phyloP scores from a whole-genome alignment of 2,888 invertebrate genomes.

The Acanthopleura granulata region DNA sequence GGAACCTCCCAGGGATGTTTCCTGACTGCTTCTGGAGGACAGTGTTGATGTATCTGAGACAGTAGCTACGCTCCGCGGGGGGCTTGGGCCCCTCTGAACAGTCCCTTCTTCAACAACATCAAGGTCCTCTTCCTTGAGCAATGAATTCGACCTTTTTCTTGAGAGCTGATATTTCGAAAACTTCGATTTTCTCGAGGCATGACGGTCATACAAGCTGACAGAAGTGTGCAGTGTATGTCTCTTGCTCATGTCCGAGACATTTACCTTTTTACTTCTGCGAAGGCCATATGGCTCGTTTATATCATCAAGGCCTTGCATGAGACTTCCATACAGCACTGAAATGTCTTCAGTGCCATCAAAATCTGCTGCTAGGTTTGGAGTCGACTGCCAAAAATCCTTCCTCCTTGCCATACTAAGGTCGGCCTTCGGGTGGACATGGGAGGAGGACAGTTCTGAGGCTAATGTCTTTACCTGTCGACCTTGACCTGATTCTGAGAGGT shows the following conservation, averaged over 20 bases:
- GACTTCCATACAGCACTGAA: slow-evolving; percentile 28
- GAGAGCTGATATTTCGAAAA: background rate
- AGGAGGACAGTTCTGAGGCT: background rate
- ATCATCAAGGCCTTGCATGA: slow-evolving; percentile 25
- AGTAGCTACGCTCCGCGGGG: background rate
- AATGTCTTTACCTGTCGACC: background rate
- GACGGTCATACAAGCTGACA: no score
- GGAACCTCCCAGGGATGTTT: background rate
- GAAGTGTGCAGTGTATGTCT: background rate
- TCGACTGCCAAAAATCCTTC: slow-evolving; percentile 1
- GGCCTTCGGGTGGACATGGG: background rate
- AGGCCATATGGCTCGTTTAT: background rate
- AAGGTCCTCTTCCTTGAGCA: background rate
- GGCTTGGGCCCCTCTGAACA: no score
- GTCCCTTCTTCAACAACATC: background rate
- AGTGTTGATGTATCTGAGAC: background rate
- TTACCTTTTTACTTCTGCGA: background rate
- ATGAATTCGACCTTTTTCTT: background rate
- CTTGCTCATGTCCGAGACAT: no score
- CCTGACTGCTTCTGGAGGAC: background rate
- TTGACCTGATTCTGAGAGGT: background rate
- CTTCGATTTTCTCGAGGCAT: background rate
- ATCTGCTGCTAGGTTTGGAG: slow-evolving; percentile 16
- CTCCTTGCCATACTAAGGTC: background rate
- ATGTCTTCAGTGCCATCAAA: slow-evolving; percentile 22